Conservation (phyloP, 2,113 vertebrate species). For the Equus quagga region DNA sequence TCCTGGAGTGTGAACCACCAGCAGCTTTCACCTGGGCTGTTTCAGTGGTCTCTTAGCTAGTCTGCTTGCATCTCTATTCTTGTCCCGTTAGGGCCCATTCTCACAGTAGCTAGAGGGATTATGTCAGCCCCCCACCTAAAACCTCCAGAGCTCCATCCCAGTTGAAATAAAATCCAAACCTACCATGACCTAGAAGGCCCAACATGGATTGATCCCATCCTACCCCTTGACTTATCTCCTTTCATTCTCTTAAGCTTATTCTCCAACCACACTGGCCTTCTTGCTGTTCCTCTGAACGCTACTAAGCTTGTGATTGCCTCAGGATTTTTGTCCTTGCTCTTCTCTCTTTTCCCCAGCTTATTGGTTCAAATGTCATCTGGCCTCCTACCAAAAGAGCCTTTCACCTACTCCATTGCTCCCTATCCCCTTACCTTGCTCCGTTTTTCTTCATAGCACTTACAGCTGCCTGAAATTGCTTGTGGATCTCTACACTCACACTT, state of each 20-base stretch:
- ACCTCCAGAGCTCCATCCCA: not conserved
- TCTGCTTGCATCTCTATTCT: not conserved
- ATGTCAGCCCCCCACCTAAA: not conserved
- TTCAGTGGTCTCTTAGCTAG: not conserved
- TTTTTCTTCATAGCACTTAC: not conserved
- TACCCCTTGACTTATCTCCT: not conserved
- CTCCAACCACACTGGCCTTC: not conserved
- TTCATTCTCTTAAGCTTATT: not conserved
- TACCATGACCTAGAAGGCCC: not conserved
- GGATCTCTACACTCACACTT: not conserved
- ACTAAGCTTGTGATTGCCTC: not conserved
- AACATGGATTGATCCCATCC: not conserved
- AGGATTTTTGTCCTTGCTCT: not conserved
- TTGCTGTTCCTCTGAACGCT: not conserved
- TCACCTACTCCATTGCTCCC: not conserved
- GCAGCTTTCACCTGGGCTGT: not conserved
- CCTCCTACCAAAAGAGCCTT: not conserved
- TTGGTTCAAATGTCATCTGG: not conserved
- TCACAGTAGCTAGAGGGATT: not conserved
- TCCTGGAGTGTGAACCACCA: not conserved
- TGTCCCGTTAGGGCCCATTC: not conserved
- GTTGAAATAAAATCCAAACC: constrained; percentile 43
- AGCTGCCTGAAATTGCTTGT: not conserved
- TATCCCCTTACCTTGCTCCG: not conserved
- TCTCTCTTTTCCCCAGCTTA: not conserved